phyloP scores from a whole-genome alignment of 1,140 invertebrate species.

The Ectropis grisescens region DNA sequence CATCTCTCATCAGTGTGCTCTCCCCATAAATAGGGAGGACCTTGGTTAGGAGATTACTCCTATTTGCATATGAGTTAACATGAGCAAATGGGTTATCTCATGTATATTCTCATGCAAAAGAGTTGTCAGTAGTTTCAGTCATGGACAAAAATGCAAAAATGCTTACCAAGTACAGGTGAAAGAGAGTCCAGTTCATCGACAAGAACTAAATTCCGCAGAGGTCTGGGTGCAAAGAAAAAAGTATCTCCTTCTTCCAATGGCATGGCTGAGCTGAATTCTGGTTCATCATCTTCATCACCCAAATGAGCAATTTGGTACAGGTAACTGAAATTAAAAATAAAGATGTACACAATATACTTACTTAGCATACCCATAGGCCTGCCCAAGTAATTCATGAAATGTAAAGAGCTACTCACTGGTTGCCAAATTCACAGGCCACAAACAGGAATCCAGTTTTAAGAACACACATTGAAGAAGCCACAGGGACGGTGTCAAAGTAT shows the following conservation, averaged over 20 bases:
- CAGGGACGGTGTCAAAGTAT: slow-evolving; percentile 99
- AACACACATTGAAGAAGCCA: slow-evolving; percentile 96
- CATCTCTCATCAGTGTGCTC: too few relatives aligned
- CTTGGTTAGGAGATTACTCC: too few relatives aligned
- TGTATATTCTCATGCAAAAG: too few relatives aligned
- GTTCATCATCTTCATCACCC: slow-evolving; percentile 99
- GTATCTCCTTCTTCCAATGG: slow-evolving; percentile 98
- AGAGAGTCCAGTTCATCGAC: slow-evolving; percentile 99
- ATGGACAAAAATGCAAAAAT: too few relatives aligned
- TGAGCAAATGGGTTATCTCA: too few relatives aligned
- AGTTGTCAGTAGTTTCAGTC: too few relatives aligned
- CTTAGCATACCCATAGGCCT: slow-evolving; percentile 26
- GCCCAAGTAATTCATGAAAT: not conserved
- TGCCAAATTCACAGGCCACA: slow-evolving; percentile 99
- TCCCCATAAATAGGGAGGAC: too few relatives aligned
- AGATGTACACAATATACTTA: slow-evolving; percentile 4
- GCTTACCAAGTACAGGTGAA: slow-evolving; percentile 93
- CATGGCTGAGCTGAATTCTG: slow-evolving; percentile 98
- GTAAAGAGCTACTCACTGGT: slow-evolving; percentile 87
- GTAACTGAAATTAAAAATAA: slow-evolving; percentile 80
- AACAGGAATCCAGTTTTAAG: slow-evolving; percentile 99
- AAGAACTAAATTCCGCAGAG: slow-evolving; percentile 94
- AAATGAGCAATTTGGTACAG: slow-evolving; percentile 99
- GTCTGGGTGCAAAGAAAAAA: slow-evolving; percentile 97
- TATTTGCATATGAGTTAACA: too few relatives aligned